Evolutionary conservation across 2,888 invertebrate genomes (phyloP), one percentile per base, ranked within the genome.

Genomic region (Drosophila pullipes): DNA sequence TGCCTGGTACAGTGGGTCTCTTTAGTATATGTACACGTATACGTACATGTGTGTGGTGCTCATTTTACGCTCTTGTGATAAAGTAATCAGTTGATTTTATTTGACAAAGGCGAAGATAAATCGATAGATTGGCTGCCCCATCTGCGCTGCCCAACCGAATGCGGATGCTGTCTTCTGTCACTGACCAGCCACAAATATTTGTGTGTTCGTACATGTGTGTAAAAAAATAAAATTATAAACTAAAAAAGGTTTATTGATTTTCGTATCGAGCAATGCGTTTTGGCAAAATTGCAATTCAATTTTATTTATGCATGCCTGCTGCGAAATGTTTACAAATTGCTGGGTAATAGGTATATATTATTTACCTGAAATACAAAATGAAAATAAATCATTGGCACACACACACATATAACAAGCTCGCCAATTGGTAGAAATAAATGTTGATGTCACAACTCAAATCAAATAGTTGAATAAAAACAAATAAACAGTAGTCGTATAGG

Each of bases 71-170:
- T 80, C 81, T 85, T 83, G 78, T 82, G 89, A 87, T 89, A 89
- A 90, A 90, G 89, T 87, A 89, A 89, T 89, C 89, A 90, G 88
- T 83, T 83, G 89, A 89, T 90, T 88, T 78, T 82, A 80, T 77
- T 81, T 85, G 84, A 80, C 85, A 87, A 81, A 82, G 73, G 88
- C 78, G 64, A 73, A 78, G 82, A 84, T 84, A 84, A 82, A 84
- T 84, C 84, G 85, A 83, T 83, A 78, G 81, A 75, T 74, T 80
- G 73, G 68, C 78, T 25, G 47, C 47, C 22, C 47, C 47, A 22
- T 47, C 47, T 22, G n/a, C n/a, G 10, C 1, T 63, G 71, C 49
- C 58, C 47, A 47, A 18, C 5, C 50, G 28, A 22, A 63, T 30
- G 30, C 50, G 69, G 47, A 44, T 18, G 41, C 33, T 54, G 52